These are phyloP conservation scores for Indicator indicator DNA, from an alignment of 2,113 vertebrate genomes.

Conservation along the genomic window DNA sequence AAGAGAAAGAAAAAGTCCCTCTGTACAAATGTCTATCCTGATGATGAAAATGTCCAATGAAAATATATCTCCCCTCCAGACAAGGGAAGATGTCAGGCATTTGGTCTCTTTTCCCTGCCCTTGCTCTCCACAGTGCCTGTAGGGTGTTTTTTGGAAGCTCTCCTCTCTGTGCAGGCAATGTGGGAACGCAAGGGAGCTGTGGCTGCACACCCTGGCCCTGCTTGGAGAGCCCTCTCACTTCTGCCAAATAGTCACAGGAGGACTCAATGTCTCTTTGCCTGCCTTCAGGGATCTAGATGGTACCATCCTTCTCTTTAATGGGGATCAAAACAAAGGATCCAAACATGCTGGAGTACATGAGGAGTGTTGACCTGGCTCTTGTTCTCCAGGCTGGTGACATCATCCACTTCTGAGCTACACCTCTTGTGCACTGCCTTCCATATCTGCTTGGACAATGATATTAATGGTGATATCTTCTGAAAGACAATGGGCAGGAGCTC, in stretches of 20 bases:
- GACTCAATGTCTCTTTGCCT: background rate
- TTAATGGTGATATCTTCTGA: background rate
- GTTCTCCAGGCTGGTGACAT: background rate
- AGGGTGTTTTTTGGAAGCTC: background rate
- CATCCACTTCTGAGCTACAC: background rate
- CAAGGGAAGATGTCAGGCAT: background rate
- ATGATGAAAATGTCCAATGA: background rate
- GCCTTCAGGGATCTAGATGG: background rate
- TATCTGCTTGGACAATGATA: background rate
- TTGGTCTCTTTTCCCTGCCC: background rate
- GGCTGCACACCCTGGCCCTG: background rate
- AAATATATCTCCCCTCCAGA: background rate
- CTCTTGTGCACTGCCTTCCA: background rate
- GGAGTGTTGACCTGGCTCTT: background rate
- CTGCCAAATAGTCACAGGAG: background rate
- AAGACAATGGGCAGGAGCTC: background rate
- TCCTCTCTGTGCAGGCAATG: accelerated
- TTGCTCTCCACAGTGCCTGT: background rate
- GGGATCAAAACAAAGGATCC: background rate
- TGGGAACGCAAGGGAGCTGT: background rate
- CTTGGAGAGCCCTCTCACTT: background rate
- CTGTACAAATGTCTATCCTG: background rate
- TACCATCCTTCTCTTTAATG: background rate
- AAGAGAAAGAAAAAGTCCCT: background rate
- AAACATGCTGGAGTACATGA: background rate